Percentiles rank a stretch among this genome's conserved stretches.
These are phyloP conservation scores for rabbit (Oryctolagus cuniculus) DNA, from an alignment of 2,113 vertebrate genomes.

Conservation along the genomic window mOryCun1.1 NC_091433.1:187781001-187781500, in stretches of 20 bases:
- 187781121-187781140: too few species aligned
- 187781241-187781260: neutral
- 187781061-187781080: neutral
- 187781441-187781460: neutral
- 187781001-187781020: neutral
- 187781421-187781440: neutral
- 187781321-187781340: neutral
- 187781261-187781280: neutral
- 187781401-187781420: neutral
- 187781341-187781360: too few species aligned
- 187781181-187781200: neutral
- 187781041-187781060: neutral
- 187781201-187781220: neutral
- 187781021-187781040: neutral
- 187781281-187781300: neutral
- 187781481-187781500: neutral
- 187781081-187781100: neutral
- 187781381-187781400: neutral
- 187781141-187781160: neutral
- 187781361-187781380: fast-evolving
- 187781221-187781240: fast-evolving
- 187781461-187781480: neutral
- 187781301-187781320: neutral
- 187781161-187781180: neutral
- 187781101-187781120: neutral